These are phyloP conservation scores for Phymastichus coffea DNA, from an alignment of 1,140 invertebrate species.

Conservation along the genomic window DNA sequence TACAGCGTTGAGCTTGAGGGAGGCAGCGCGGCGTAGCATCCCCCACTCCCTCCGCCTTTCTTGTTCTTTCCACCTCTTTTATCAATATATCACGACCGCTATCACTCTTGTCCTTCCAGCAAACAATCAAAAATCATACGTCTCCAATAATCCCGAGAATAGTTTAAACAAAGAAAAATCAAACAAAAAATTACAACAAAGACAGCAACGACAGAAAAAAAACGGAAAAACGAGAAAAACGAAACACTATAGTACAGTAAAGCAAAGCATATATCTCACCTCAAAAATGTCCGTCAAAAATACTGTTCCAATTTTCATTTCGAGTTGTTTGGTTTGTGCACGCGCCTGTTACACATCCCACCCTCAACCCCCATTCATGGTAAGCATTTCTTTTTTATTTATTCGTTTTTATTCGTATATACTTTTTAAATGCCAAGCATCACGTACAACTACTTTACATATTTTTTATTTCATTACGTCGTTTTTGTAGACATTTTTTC, in stretches of 20 bases:
- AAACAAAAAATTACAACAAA: too few relatives aligned
- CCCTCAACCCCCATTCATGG: constrained; percentile 56
- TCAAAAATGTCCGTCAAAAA: constrained; percentile 38
- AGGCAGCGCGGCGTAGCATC: constrained; percentile 57
- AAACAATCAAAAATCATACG: constrained; percentile 5
- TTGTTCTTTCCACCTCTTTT: constrained; percentile 7
- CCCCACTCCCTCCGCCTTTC: constrained; percentile 37
- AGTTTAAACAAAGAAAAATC: too few relatives aligned
- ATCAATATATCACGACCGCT: constrained; percentile 4
- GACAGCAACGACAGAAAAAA: too few relatives aligned
- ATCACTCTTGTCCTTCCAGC: constrained; percentile 25
- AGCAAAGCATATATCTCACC: too few relatives aligned
- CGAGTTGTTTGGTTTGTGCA: constrained; percentile 60
- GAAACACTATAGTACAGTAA: too few relatives aligned
- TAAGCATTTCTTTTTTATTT: constrained; percentile 58
- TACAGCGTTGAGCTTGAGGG: constrained; percentile 59
- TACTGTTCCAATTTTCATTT: constrained; percentile 57
- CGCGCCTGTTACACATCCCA: constrained; percentile 58
- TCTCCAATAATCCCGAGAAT: constrained; percentile 24
- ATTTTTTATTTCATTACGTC: neutral
- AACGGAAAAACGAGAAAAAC: too few relatives aligned
- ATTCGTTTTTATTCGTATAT: constrained; percentile 36
- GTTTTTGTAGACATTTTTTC: too few relatives aligned
- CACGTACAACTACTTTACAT: too few relatives aligned
- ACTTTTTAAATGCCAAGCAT: too few relatives aligned